Evolutionary conservation across 2,888 invertebrate species (phyloP).

Genomic region (Scaptomyza polygonia): DNA sequence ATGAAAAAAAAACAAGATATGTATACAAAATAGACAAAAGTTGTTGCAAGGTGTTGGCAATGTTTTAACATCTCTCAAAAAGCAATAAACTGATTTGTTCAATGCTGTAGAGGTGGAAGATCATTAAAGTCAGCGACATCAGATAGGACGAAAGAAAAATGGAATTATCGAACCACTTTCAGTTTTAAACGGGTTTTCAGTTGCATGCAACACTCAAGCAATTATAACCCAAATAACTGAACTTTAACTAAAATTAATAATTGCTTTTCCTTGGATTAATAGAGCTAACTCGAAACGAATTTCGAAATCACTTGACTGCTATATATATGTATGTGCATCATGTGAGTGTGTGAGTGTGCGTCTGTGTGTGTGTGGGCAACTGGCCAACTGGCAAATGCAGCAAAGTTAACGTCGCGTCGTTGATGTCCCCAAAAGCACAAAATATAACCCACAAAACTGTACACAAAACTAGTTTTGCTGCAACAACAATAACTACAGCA

Average conservation of each 20-base stretch:
- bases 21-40: slow-evolving; percentile 52
- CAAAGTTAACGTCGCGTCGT: slow-evolving; percentile 43
- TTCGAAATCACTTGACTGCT: slow-evolving; percentile 26
- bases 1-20: slow-evolving; percentile 13
- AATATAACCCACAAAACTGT: slow-evolving; percentile 40
- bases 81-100: slow-evolving; percentile 6
- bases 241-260: neutral
- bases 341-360: neutral
- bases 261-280: neutral
- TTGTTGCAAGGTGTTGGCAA: slow-evolving; percentile 46
- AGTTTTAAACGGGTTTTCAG: neutral
- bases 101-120: slow-evolving; percentile 2
- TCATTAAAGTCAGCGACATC: neutral
- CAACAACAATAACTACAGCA: slow-evolving; percentile 40
- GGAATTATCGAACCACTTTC: neutral
- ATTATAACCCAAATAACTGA: neutral
- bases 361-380: slow-evolving; percentile 26
- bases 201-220: neutral
- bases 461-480: slow-evolving; percentile 72
- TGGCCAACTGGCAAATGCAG: slow-evolving; percentile 70
- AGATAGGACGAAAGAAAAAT: neutral
- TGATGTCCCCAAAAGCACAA: slow-evolving; percentile 58
- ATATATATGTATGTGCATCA: no score
- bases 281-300: no score
- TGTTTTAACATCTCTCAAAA: slow-evolving; percentile 6